Base-by-base conservation (phyloP, 2,888 invertebrate genomes). In the Phortica magna region DNA sequence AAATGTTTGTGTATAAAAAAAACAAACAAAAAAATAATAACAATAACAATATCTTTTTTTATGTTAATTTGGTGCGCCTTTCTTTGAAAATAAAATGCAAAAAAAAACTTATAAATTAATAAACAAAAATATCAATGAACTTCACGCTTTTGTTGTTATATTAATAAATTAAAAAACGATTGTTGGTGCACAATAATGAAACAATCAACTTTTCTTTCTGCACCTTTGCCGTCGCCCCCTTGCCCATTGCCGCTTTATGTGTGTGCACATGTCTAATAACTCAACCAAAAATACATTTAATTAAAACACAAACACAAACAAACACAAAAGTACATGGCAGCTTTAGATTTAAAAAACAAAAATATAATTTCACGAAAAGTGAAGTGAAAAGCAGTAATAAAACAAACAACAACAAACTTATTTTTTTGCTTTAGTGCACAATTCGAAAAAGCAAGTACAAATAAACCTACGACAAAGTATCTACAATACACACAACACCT, bases 101-200 rank as follows among this genome's bases (percentile, higher is more conserved):
- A 31, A 31, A 31, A 31, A 31, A 31, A 31, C 0, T 31, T 1
- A 31, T 31, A 31, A 31, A 31, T 31, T 31, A 0, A 31, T 31
- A 31, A 31, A 31, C 31, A 31, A 31, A 31, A 31, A 43, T 68
- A 68, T 68, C 68, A 68, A 68, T 68, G 68, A 68, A 68, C 68
- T 68, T 68, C 68, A 68, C 68, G 68, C 68, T 68, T 17, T 43
- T 68, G 68, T 68, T 68, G 17, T 68, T 43, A 43, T 14, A 43
- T 68, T 41, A 12, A 68, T 42, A 65, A 39, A 67, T 17, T 43
- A 9, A 31, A 9, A 17, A 22, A 10, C 19, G 61, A 7, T 17
- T 61, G 22, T 22, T 10, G 17, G 10, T 61, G 10, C 6, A 48
- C 17, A 59, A 59, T n/a, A 59, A 17, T 9, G n/a, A 48, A 68